These are phyloP conservation scores for Denticeps clupeoides DNA, from an alignment of 2,797 vertebrate species.

Conservation along the genomic window DNA sequence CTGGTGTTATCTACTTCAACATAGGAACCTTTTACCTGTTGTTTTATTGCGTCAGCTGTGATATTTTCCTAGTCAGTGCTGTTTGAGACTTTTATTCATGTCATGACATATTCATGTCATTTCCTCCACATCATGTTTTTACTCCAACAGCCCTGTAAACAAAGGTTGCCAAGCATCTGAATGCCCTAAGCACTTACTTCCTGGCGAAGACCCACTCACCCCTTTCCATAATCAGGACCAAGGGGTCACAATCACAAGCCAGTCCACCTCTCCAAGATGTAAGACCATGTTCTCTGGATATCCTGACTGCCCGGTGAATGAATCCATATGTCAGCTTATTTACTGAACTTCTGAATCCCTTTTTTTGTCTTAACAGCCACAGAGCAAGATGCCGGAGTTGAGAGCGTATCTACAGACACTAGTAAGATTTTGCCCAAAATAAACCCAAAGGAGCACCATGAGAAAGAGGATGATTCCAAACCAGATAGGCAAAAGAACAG, in stretches of 20 bases:
- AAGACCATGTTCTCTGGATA: constrained; percentile 21
- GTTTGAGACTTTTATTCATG: constrained; percentile 1
- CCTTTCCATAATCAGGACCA: constrained; percentile 26
- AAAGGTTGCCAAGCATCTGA: constrained; percentile 43
- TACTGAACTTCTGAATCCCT: constrained; percentile 3
- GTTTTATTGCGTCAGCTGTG: too few species aligned
- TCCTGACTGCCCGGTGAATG: background rate
- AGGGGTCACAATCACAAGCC: constrained; percentile 32
- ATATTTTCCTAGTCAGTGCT: background rate
- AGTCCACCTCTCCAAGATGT: constrained; percentile 40
- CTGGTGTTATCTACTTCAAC: too few species aligned
- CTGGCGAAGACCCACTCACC: constrained; percentile 24
- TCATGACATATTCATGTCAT: too few species aligned
- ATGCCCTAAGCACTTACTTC: constrained; percentile 30
- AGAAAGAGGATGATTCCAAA: constrained; percentile 25
- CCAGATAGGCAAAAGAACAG: constrained; percentile 18
- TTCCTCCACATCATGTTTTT: too few species aligned
- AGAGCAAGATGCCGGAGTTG: constrained; percentile 43
- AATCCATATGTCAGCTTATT: background rate
- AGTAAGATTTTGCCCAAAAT: constrained; percentile 43
- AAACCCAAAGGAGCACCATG: constrained; percentile 52
- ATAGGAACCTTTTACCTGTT: too few species aligned
- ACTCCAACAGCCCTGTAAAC: constrained; percentile 45
- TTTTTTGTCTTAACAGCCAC: constrained; percentile 27
- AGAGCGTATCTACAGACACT: constrained; percentile 38